phyloP scores from a whole-genome alignment of 1,140 invertebrate species.

The Calycopis cecrops region DNA sequence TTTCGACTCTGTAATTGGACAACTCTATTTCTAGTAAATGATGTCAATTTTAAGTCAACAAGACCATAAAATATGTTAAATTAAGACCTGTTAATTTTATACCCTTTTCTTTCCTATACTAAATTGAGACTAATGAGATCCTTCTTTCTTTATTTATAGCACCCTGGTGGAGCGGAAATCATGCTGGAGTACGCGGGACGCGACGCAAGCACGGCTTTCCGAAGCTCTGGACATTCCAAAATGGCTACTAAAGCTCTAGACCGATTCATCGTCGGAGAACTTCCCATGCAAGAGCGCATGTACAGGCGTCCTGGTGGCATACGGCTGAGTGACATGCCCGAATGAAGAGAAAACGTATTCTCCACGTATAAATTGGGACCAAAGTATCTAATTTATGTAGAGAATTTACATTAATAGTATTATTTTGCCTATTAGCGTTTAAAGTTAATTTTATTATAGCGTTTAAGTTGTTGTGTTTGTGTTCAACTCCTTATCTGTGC shows the following conservation, averaged over 20 bases:
- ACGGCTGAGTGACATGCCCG: constrained; percentile 61
- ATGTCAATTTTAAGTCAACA: no score
- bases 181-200: constrained; percentile 90
- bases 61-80: no score
- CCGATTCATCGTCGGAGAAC: constrained; percentile 82
- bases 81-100: no score
- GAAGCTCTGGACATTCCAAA: constrained; percentile 85
- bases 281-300: constrained; percentile 81
- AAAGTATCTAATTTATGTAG: not conserved
- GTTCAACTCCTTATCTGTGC: constrained; percentile 1
- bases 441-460: constrained; percentile 5
- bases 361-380: not conserved
- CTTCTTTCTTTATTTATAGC: constrained; percentile 70
- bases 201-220: constrained; percentile 90
- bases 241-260: constrained; percentile 77
- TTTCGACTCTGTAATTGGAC: no score
- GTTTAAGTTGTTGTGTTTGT: constrained; percentile 2
- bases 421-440: constrained; percentile 8
- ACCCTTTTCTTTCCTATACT: no score
- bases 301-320: constrained; percentile 76
- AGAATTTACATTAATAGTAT: constrained; percentile 4
- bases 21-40: no score
- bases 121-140: constrained; percentile 7
- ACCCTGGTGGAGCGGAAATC: constrained; percentile 91
- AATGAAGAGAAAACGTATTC: constrained; percentile 26